Base-by-base conservation (phyloP, 1,140 invertebrate species). In the Meteorus sp. region DNA sequence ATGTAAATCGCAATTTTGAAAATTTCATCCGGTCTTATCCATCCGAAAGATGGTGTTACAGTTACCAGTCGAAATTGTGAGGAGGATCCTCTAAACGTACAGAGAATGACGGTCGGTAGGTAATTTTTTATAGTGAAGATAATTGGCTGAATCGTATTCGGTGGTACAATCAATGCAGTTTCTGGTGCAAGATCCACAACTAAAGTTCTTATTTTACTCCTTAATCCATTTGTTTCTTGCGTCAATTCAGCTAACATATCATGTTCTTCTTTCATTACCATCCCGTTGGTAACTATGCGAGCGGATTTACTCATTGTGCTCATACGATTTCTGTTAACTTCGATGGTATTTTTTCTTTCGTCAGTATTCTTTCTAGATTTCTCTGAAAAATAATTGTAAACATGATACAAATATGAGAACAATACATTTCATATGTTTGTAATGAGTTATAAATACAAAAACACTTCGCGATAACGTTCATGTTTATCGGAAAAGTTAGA, bases 1-100 rank as follows among this genome's bases (percentile, higher is more conserved):
- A 86, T 64, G 9, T 75, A 81, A 1, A 88, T 77, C 0, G 78
- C 73, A 2, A 87, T 81, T 4, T 75, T 82, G 0, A 66, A 68
- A 2, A 81, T 85, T 63, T 85, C 80, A 19, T 78, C 80, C 8
- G 84, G 66, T 1, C 63, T 6, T 8, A 50, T 37, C 47, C 55
- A 65, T 60, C 25, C 15, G 20, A 29, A 54, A 0, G 1, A 1
- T 1, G 70, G 70, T 27, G 47, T 29, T 1, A 65, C 9, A 7
- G 7, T 17, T 7, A 6, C 52, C 7, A 56, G 20, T 51, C 37
- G 52, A 22, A 70, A 60, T 33, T 60, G 53, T 5, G 56, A 48
- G 15, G 69, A 71, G 27, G 11, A 63, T 3, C 50, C 64, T 59
- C 23, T 20, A 45, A 66, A 62, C 15, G 47, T 59, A 44, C 68